A percentile compares a stretch with the other conserved stretches of the same genome.
These are phyloP conservation scores for Phenacoccus solenopsis DNA, from an alignment of 1,140 invertebrate genomes.

Conservation along the genomic window DNA sequence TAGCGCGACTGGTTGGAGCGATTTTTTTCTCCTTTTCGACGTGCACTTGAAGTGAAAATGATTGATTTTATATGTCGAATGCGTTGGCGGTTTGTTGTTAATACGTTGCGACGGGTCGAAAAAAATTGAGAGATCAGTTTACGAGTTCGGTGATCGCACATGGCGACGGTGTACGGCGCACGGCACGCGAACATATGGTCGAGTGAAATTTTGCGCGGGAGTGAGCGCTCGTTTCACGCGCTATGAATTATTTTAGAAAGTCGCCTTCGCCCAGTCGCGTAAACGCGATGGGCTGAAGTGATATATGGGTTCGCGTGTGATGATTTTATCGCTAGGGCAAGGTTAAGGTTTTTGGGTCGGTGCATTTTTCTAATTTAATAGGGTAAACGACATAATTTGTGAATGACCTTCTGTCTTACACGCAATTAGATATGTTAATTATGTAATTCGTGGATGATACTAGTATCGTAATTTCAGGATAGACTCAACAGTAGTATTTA, in stretches of 20 bases:
- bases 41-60: not conserved
- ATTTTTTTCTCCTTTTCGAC: not conserved
- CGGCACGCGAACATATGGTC: not conserved
- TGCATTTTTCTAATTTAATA: no score
- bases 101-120: not conserved
- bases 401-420: no score
- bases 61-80: constrained; percentile 3
- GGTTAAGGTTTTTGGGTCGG: no score
- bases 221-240: not conserved
- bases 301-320: not conserved
- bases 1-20: not conserved
- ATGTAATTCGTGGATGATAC: no score
- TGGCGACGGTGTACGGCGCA: not conserved
- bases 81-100: not conserved
- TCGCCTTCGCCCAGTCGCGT: no score
- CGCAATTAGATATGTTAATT: no score
- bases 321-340: no score
- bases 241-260: not conserved
- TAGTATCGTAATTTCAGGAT: no score
- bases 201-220: not conserved
- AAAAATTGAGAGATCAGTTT: not conserved
- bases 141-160: not conserved
- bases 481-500: no score
- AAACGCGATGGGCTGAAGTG: not conserved
- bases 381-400: no score